These are phyloP conservation scores for Sorex fumeus DNA, from an alignment of 2,113 vertebrate genomes.

Conservation along the genomic window DNA sequence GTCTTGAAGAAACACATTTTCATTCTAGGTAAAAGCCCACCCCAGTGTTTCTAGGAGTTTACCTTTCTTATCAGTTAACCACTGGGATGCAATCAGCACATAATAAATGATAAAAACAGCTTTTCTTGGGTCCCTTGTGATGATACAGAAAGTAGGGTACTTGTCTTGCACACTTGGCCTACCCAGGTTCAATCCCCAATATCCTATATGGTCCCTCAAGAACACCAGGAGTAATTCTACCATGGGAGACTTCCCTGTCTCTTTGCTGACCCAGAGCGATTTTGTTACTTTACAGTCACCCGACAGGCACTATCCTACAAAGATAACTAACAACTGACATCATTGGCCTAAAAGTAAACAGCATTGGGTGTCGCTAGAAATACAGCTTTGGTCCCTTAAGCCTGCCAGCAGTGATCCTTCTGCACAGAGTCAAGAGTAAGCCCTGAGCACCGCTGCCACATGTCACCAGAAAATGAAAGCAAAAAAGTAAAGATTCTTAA, in stretches of 20 bases:
- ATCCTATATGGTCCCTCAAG: no score
- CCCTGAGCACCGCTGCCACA: no score
- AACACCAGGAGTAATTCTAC: no score
- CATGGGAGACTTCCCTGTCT: background rate
- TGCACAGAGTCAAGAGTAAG: no score
- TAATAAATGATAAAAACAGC: background rate
- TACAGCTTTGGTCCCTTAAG: background rate
- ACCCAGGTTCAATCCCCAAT: no score
- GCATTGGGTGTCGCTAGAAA: rapidly evolving
- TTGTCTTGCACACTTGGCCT: no score
- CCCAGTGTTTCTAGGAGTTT: background rate
- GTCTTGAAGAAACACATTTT: no score
- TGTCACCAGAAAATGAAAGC: no score
- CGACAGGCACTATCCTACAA: background rate
- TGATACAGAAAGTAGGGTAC: no score
- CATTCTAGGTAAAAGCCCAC: background rate
- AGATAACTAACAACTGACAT: background rate
- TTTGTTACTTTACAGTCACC: background rate
- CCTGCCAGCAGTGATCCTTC: no score
- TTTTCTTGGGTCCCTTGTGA: no score
- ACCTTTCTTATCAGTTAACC: background rate
- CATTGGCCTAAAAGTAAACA: background rate
- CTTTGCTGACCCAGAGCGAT: background rate
- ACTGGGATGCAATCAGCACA: background rate
- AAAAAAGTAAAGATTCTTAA: no score